These are phyloP conservation scores for Schmidtea mediterranea DNA, from an alignment of 1,140 invertebrate species.

Conservation along the genomic window DNA sequence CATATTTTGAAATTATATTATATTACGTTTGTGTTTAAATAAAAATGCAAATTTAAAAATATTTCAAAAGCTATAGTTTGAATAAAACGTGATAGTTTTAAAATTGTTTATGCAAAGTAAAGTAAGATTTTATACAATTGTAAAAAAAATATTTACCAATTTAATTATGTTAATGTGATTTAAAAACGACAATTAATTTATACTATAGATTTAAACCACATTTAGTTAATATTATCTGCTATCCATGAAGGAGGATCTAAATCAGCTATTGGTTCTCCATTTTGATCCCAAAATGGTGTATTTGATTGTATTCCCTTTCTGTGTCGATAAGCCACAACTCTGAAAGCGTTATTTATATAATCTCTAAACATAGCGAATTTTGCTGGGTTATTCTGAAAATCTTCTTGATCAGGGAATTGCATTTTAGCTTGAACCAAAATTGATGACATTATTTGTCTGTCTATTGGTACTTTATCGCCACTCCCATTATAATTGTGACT, in stretches of 20 bases:
- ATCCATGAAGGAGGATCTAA: background rate
- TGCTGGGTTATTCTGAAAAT: background rate
- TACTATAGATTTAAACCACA: no score
- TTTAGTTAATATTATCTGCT: no score
- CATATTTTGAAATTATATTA: no score
- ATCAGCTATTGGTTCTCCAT: background rate
- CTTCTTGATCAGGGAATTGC: background rate
- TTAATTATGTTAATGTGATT: no score
- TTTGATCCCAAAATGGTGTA: constrained; percentile 1
- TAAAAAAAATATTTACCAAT: no score
- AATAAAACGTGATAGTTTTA: no score
- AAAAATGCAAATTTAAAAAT: no score
- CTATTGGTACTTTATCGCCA: constrained; percentile 1
- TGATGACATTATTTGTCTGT: background rate
- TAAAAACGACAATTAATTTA: no score
- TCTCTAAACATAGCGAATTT: background rate
- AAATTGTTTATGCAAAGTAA: no score
- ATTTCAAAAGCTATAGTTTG: no score
- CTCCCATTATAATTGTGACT: constrained; percentile 3
- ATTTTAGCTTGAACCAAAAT: background rate
- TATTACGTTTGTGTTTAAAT: no score
- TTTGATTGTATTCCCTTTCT: background rate
- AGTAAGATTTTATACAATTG: no score
- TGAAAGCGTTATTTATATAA: constrained; percentile 4
- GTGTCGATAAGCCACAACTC: background rate